Conservation (phyloP, 1,140 invertebrate species). For the Probaryconus sp. region DNA sequence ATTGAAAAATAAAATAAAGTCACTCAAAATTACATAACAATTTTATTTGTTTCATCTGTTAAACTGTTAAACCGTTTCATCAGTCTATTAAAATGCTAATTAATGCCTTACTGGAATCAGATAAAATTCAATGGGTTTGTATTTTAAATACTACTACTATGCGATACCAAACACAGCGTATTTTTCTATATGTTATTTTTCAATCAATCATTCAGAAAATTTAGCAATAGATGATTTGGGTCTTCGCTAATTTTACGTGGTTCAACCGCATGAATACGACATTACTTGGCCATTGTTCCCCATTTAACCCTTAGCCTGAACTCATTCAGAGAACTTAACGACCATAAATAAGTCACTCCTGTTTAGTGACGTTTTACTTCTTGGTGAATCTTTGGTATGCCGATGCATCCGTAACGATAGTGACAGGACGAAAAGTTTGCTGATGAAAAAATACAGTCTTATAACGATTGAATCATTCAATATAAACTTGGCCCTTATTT, state of each 20-base stretch:
- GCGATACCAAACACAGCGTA: too few species aligned
- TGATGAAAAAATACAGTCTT: conserved; percentile 15
- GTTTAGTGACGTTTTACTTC: conserved; percentile 43
- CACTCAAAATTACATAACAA: too few species aligned
- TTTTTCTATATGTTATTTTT: conserved; percentile 43
- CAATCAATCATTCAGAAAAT: conserved; percentile 45
- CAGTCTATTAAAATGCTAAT: too few species aligned
- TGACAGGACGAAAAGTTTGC: conserved; percentile 35
- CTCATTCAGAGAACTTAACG: conserved; percentile 21
- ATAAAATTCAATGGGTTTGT: too few species aligned
- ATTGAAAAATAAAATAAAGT: too few species aligned
- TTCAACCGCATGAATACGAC: conserved; percentile 51
- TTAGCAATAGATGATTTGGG: conserved; percentile 45
- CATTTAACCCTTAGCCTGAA: conserved; percentile 51
- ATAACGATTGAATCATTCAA: too few species aligned
- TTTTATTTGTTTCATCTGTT: too few species aligned
- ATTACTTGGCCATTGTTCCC: conserved; percentile 43
- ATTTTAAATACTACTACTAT: too few species aligned
- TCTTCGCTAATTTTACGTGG: conserved; percentile 41
- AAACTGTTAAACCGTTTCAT: too few species aligned
- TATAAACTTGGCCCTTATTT: too few species aligned
- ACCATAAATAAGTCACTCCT: conserved; percentile 60
- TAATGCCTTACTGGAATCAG: too few species aligned
- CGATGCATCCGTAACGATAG: conserved; percentile 52
- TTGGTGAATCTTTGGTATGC: conserved; percentile 30